These are phyloP conservation scores for Sylvia atricapilla DNA, from an alignment of 2,113 vertebrate species.

Conservation along the genomic window DNA sequence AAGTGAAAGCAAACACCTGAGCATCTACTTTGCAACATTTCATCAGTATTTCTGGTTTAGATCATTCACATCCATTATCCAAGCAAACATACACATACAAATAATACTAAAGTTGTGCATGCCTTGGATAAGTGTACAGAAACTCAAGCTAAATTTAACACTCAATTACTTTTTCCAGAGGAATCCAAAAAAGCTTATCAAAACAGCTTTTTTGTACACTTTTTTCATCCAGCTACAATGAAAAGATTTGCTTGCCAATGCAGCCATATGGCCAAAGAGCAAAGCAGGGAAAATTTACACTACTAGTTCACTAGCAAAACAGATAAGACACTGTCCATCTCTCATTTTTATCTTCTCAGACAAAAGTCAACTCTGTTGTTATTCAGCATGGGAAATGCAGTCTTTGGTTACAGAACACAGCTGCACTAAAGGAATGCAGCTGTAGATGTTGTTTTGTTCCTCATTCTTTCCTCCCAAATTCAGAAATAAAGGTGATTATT, in stretches of 20 bases:
- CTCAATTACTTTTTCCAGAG: neutral
- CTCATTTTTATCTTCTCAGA: neutral
- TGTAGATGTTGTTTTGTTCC: slow-evolving; percentile 15
- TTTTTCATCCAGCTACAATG: neutral
- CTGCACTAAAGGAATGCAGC: neutral
- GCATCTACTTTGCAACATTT: neutral
- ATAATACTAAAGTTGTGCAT: neutral
- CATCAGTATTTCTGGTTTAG: neutral
- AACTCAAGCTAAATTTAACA: neutral
- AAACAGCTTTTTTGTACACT: neutral
- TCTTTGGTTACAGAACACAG: slow-evolving; percentile 1
- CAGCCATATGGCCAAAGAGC: neutral
- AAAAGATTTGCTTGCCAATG: neutral
- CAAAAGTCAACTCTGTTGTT: neutral
- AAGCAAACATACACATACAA: neutral
- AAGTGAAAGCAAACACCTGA: neutral
- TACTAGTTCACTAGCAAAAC: neutral
- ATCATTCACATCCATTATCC: neutral
- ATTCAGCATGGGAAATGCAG: neutral
- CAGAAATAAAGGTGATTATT: slow-evolving; percentile 24
- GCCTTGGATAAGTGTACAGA: neutral
- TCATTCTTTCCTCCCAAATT: neutral
- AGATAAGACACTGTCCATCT: neutral
- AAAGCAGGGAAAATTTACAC: neutral
- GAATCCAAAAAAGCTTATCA: neutral